Evolutionary conservation across 2,888 invertebrate species (phyloP), one percentile per base, ranked within the genome.

Genomic region (Xestia sexstrigata): DNA sequence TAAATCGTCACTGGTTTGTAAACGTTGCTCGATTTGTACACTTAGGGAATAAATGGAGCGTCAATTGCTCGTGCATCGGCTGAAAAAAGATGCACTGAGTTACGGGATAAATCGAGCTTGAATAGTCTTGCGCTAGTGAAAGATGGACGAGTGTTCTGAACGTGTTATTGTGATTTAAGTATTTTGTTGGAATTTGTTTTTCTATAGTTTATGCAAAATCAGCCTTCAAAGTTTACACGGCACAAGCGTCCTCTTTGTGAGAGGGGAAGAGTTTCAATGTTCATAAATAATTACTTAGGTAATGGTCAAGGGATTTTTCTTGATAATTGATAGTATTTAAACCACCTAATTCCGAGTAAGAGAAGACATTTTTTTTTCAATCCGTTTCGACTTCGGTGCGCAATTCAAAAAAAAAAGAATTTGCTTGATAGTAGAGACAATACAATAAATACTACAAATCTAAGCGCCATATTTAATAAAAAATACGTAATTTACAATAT

Each of bases 1-100:
- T 35, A 70, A 84, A 84, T 85, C 82, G 86, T 81, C 84, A 87
- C 78, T 78, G 78, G 81, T 87, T 87, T 81, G 86, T 77, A 71
- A 83, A 83, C 76, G 69, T 70, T 67, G 30, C 39, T 78, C 78
- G 76, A 78, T 87, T 83, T 85, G 81, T 85, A 70, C 78, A 76
- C 75, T 78, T 81, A 65, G 58, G 47, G 42, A 81, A 85, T 79
- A 87, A 85, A 87, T 83, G 83, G 78, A 67, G 76, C 85, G 69
- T 76, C 76, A 76, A 78, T 73, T 76, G 23, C 68, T 71, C 70
- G 66, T 84, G 85, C 85, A 77, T 65, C 52, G 69, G 3, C 15
- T 52, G 60, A 74, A 82, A 82, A 81, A 82, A 76, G 72, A 86
- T 83, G 79, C 79, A 79, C 74, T 78, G 78, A 65, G 75, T 73